Evolutionary conservation across 1,140 invertebrate genomes (phyloP).

Genomic region (Spodoptera frugiperda): DNA sequence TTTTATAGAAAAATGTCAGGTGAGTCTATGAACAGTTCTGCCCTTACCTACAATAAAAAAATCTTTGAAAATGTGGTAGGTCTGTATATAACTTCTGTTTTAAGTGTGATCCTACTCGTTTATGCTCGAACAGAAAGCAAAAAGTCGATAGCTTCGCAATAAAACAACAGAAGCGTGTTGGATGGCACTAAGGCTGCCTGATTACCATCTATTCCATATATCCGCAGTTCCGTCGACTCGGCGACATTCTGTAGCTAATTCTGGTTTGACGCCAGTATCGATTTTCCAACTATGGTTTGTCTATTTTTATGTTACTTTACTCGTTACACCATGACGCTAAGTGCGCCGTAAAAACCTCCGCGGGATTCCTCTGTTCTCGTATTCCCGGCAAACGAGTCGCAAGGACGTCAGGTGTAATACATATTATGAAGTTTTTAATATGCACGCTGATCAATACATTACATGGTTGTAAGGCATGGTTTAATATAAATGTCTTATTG

Average conservation of each 20-base stretch:
- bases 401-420: conserved; percentile 4
- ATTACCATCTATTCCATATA: conserved; percentile 19
- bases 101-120: neutral
- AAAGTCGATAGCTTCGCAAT: neutral
- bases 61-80: no score
- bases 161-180: conserved; percentile 14
- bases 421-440: conserved; percentile 27
- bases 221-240: neutral
- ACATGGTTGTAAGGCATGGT: conserved; percentile 2
- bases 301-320: conserved; percentile 23
- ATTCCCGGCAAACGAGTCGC: neutral
- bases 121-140: neutral
- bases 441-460: conserved; percentile 16
- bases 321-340: neutral
- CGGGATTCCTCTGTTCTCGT: conserved; percentile 16
- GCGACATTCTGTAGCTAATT: neutral
- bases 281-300: conserved; percentile 15
- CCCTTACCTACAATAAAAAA: no score
- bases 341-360: conserved; percentile 4
- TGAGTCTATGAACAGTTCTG: neutral
- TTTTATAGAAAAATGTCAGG: neutral
- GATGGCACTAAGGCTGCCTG: neutral
- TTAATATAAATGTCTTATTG: conserved; percentile 35
- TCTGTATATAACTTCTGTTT: neutral
- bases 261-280: conserved; percentile 6